Percentiles rank a stretch among this genome's conserved stretches.
These are phyloP conservation scores for Cyclura pinguis DNA, from an alignment of 2,797 vertebrate genomes.

Conservation along the genomic window DNA sequence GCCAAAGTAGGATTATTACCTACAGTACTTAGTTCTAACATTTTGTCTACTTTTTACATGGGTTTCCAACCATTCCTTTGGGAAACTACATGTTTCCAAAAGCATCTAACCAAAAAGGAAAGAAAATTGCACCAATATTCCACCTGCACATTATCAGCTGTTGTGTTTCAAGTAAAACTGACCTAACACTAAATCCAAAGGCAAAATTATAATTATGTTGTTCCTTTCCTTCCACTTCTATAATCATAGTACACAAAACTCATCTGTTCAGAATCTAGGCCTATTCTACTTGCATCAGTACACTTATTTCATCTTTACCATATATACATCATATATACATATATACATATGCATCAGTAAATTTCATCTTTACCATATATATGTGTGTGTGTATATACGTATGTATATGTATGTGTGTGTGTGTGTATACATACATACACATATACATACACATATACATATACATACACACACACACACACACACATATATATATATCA, in stretches of 20 bases:
- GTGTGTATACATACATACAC: too few species aligned
- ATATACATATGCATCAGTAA: too few species aligned
- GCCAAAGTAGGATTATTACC: conserved; percentile 51
- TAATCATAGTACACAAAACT: neutral
- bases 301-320: neutral
- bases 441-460: too few species aligned
- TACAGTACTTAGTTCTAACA: conserved; percentile 44
- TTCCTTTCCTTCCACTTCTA: neutral
- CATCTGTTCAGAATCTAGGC: neutral
- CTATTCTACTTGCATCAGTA: neutral
- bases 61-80: rapidly evolving
- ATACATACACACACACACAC: too few species aligned
- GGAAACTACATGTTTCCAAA: conserved; percentile 1
- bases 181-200: neutral
- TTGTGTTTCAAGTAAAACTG: conserved; percentile 10
- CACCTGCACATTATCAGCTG: neutral
- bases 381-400: too few species aligned
- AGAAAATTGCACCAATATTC: neutral
- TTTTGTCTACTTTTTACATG: conserved; percentile 33
- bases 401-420: too few species aligned
- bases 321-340: neutral
- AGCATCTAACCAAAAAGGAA: neutral
- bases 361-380: too few species aligned
- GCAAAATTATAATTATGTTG: neutral
- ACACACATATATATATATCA: too few species aligned